A percentile compares a stretch with the other conserved stretches of the same genome.
These are phyloP conservation scores for Epinephelus moara DNA, from an alignment of 2,113 vertebrate species.

Conservation along the genomic window DNA sequence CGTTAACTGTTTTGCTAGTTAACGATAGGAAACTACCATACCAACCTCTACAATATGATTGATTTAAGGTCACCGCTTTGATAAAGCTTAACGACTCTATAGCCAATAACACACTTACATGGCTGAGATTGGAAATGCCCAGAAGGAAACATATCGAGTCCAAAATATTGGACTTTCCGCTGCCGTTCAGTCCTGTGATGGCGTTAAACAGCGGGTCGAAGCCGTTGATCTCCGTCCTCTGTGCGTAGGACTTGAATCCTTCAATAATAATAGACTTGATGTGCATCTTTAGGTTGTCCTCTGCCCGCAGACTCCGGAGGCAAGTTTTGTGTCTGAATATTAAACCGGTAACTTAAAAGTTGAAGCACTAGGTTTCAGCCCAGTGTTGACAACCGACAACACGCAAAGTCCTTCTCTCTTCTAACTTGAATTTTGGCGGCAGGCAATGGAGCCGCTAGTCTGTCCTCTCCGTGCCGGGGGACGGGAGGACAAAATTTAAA, in stretches of 20 bases:
- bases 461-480: constrained; percentile 29
- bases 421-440: constrained; percentile 86
- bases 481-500: neutral
- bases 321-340: neutral
- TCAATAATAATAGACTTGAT: constrained; percentile 94
- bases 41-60: neutral
- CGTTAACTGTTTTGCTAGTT: neutral
- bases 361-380: too few species aligned
- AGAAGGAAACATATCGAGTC: constrained; percentile 97
- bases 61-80: neutral
- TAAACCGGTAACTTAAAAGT: neutral
- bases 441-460: constrained; percentile 14
- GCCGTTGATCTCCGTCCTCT: constrained; percentile 90
- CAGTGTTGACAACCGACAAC: constrained; percentile 49
- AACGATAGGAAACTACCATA: neutral
- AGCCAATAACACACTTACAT: constrained; percentile 82
- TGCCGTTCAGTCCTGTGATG: constrained; percentile 97
- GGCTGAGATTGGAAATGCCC: constrained; percentile 91
- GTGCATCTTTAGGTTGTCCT: constrained; percentile 85
- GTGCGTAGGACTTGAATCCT: constrained; percentile 97
- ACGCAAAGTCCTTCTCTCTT: neutral
- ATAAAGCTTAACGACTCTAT: rapidly evolving
- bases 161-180: constrained; percentile 97
- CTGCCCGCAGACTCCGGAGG: neutral
- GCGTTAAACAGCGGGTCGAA: constrained; percentile 97